Base-by-base conservation (phyloP, 2,888 invertebrate genomes). In the Lasioglossum figueresi region DNA sequence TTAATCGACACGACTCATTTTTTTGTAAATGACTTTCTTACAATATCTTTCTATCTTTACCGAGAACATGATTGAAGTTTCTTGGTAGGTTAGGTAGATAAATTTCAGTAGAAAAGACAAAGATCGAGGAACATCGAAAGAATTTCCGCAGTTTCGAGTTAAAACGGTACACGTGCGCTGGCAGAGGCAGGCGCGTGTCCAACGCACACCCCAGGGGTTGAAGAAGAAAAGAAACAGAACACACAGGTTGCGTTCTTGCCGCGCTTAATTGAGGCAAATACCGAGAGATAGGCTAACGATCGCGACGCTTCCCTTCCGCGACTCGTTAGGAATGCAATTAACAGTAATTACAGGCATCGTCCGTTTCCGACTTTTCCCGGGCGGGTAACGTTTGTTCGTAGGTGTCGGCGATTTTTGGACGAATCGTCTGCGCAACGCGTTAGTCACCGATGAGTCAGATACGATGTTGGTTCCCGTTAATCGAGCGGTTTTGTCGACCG, bases 401-500 rank as follows among this genome's bases (percentile, higher is more conserved):
- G 12, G 16, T 40, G 43, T 23, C 48, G 77, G 71, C 76, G 77
- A 80, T 85, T 86, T 68, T 84, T 48, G 37, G 66, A 31, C 40
- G 84, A 80, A 88, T 86, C 76, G 27, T 66, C 19, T 43, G 45
- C 56, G 40, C 52, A n/a, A 52, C n/a, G 31, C 56, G 80, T 86
- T 88, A 88, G 86, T 90, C 84, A 85, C 79, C 85, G 82, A 85
- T 88, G 90, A 90, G 81, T 88, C 90, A 90, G 88, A 82, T 86
- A 82, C 19, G 19, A 83, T 52, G 84, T 80, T 75, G 79, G 80
- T 72, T 37, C 43, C 87, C 83, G 89, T 90, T 89, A 88, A 88
- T 89, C 85, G 82, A 82, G 76, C 78, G 45, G 43, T 82, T 78
- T 88, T 85, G 87, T 84, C 87, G 74, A 74, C 14, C 43, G 27